Percentiles rank a stretch among this genome's conserved stretches.
Conservation (phyloP, 2,888 invertebrate species). For the Diarsia mendica region DNA sequence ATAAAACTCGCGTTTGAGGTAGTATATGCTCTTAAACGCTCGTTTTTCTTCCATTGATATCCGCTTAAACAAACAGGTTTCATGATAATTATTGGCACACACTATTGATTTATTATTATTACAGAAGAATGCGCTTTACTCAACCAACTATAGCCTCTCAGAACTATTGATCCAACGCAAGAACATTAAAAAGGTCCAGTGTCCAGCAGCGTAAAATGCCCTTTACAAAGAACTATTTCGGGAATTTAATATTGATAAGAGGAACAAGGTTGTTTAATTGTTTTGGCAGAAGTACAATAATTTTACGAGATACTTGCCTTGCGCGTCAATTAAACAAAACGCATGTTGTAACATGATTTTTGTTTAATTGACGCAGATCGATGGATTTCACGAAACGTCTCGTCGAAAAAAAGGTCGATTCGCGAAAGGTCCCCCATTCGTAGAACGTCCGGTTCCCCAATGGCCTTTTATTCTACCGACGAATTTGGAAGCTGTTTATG, state of each 20-base stretch:
- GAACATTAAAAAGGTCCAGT: background rate
- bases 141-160: background rate
- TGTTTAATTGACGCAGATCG: background rate
- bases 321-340: too few species aligned
- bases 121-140: background rate
- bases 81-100: background rate
- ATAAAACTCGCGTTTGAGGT: too few species aligned
- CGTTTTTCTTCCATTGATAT: background rate
- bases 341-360: too few species aligned
- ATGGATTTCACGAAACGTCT: background rate
- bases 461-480: background rate
- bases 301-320: background rate
- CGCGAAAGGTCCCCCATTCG: background rate
- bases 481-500: background rate
- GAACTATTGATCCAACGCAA: background rate
- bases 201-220: background rate
- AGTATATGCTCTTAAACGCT: background rate
- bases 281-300: background rate
- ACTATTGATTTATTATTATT: background rate
- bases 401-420: background rate
- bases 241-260: background rate
- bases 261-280: background rate
- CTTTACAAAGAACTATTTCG: background rate
- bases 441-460: background rate
- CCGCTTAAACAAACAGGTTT: background rate